Conservation (phyloP, 2,113 vertebrate genomes). For the Mesembrinibis cayennensis region DNA sequence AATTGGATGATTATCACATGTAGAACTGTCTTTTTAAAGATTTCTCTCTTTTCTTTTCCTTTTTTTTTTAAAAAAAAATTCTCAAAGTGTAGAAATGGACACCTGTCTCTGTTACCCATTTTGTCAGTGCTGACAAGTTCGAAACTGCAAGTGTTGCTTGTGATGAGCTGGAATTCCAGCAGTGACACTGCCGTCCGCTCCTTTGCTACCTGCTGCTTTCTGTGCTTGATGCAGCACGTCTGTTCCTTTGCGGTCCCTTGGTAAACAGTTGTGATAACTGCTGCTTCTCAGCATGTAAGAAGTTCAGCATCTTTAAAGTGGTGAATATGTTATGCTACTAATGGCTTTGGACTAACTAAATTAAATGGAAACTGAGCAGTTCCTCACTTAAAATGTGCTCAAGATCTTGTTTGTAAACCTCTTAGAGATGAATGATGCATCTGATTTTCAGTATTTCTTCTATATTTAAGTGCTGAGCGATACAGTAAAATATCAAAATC, state of each 20-base stretch:
- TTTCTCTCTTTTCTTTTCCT: not conserved
- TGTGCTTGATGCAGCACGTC: not conserved
- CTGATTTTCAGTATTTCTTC: not conserved
- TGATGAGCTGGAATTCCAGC: not conserved
- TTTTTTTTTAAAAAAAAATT: not conserved
- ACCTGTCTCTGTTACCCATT: not conserved
- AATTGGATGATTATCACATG: not conserved
- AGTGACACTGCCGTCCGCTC: not conserved
- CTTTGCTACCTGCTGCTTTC: not conserved
- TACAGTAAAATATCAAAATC: not conserved
- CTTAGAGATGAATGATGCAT: not conserved
- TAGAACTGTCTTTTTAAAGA: not conserved
- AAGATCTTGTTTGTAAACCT: not conserved
- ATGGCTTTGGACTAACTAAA: not conserved
- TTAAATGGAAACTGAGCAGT: not conserved
- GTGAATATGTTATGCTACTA: not conserved
- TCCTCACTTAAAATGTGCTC: not conserved
- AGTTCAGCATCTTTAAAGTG: not conserved
- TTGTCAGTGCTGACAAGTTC: not conserved
- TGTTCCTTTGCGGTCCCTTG: accelerated
- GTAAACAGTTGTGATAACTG: not conserved
- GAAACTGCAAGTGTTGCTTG: not conserved
- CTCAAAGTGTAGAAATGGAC: not conserved
- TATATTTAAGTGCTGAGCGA: not conserved
- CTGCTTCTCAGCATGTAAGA: not conserved